phyloP scores from a whole-genome alignment of 2,888 invertebrate genomes.

The Chaetogeoica ovagalla region DNA sequence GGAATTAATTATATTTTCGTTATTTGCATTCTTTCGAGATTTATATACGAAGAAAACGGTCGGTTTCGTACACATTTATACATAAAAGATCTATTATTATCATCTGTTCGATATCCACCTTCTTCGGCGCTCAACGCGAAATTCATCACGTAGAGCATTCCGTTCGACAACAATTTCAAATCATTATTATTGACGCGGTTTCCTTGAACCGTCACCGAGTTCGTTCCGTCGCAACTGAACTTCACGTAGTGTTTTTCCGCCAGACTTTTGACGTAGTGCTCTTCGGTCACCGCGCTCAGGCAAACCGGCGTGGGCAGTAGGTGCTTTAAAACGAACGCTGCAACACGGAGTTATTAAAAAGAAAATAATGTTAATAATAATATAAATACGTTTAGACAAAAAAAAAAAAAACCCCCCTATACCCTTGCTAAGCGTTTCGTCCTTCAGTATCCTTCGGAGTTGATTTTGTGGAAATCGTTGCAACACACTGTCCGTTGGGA shows the following conservation, averaged over 20 bases:
- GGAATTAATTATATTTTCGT: too few species aligned
- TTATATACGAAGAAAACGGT: neutral
- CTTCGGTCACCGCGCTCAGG: conserved; percentile 61
- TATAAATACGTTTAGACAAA: too few species aligned
- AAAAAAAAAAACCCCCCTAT: neutral
- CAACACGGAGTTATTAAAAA: conserved; percentile 38
- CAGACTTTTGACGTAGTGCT: conserved; percentile 59
- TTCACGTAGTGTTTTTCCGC: conserved; percentile 59
- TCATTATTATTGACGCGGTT: conserved; percentile 59
- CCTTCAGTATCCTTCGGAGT: conserved; percentile 60
- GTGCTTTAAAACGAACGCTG: conserved; percentile 62
- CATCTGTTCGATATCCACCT: conserved; percentile 57
- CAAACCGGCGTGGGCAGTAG: conserved; percentile 61
- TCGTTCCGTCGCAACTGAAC: conserved; percentile 61
- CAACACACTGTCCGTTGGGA: conserved; percentile 63
- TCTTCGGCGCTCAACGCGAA: conserved; percentile 61
- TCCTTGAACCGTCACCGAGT: conserved; percentile 59
- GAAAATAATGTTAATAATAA: neutral
- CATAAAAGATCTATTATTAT: neutral
- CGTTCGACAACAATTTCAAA: conserved; percentile 61
- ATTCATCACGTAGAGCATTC: conserved; percentile 62
- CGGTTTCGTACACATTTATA: neutral
- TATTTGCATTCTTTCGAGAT: too few species aligned
- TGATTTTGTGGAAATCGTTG: conserved; percentile 60
- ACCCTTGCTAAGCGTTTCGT: conserved; percentile 60